Percentiles rank a stretch among this genome's conserved stretches.
phyloP scores from a whole-genome alignment of 37 sponge, comb jelly and placozoan genomes.

The Aplysina aerophoba region DNA sequence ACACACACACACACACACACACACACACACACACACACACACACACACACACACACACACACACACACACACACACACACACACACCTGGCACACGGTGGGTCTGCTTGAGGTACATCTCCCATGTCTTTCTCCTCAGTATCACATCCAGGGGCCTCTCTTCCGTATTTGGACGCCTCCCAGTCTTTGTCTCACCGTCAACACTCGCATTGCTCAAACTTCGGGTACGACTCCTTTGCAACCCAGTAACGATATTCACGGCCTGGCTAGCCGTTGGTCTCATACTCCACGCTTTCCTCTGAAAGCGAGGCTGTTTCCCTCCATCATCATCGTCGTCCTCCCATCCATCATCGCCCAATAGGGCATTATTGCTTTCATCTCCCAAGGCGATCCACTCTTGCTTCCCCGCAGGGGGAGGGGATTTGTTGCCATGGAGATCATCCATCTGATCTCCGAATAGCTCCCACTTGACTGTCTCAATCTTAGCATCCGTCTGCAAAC shows the following conservation, averaged over 20 bases:
- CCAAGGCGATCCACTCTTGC: constrained; percentile 11
- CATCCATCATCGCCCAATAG: neutral
- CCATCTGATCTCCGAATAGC: neutral
- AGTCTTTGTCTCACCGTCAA: neutral
- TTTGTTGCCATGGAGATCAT: neutral
- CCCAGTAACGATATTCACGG: neutral
- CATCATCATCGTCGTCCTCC: neutral
- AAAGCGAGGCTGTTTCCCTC: constrained; percentile 1
- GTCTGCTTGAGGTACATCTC: constrained; percentile 72
- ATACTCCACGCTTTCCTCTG: constrained; percentile 14
- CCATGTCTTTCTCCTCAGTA: constrained; percentile 43
- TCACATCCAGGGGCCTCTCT: constrained; percentile 2
- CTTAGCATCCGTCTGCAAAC: constrained; percentile 1
- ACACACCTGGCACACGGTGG: constrained; percentile 57
- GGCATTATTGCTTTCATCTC: neutral
- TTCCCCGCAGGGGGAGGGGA: neutral
- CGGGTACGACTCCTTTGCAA: constrained; percentile 5
- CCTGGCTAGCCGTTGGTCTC: neutral
- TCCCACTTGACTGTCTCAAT: constrained; percentile 12
- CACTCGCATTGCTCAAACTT: neutral
- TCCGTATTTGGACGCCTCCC: constrained; percentile 2
- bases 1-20: neutral
- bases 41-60: neutral
- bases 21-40: neutral
- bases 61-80: neutral